Evolutionary conservation across 2,888 invertebrate genomes (phyloP).

Genomic region (Acrobasis repandana): DNA sequence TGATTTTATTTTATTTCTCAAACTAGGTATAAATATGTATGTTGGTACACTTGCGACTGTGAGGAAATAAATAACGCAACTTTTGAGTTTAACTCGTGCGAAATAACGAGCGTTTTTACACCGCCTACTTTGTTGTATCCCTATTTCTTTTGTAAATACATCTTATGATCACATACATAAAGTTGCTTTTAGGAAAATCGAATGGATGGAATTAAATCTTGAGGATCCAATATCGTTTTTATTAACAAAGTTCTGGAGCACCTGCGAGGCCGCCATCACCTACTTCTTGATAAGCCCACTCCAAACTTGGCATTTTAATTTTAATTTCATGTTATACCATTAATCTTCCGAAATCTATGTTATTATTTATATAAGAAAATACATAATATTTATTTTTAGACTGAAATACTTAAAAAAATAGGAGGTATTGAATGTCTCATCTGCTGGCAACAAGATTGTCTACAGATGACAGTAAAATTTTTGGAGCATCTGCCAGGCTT

Average conservation of each 20-base stretch:
- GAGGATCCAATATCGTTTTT: constrained; percentile 49
- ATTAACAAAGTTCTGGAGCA: constrained; percentile 53
- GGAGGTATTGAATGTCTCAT: too few relatives aligned
- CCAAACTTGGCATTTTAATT: constrained; percentile 44
- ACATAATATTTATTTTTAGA: too few relatives aligned
- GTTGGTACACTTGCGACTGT: too few relatives aligned
- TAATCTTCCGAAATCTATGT: background rate
- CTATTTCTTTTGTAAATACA: constrained; percentile 8
- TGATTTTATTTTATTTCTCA: too few relatives aligned
- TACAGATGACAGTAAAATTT: too few relatives aligned
- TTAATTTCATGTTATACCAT: constrained; percentile 41
- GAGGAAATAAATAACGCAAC: too few relatives aligned
- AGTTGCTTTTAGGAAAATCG: constrained; percentile 31
- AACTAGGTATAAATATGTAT: too few relatives aligned
- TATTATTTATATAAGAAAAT: too few relatives aligned
- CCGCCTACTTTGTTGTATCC: background rate
- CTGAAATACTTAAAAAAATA: too few relatives aligned
- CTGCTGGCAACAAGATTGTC: too few relatives aligned
- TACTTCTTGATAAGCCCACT: constrained; percentile 41
- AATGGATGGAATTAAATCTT: constrained; percentile 35
- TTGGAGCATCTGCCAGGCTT: too few relatives aligned
- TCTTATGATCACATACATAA: constrained; percentile 24
- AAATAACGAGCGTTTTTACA: constrained; percentile 8
- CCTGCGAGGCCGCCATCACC: constrained; percentile 40
- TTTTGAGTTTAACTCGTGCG: too few relatives aligned